Conservation (phyloP, 1,140 invertebrate genomes). For the Sycobia sp. region DNA sequence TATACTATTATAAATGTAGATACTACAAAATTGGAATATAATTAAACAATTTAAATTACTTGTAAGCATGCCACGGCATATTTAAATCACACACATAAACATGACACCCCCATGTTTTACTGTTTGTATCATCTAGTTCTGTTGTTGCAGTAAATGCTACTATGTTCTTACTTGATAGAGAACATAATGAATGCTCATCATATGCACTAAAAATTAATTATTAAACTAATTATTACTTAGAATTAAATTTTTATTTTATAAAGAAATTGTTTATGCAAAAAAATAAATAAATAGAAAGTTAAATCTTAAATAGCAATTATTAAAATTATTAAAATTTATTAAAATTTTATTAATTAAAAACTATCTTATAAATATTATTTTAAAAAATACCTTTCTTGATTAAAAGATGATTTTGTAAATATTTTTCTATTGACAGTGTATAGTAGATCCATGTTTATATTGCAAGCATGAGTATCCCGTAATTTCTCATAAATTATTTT, state of each 20-base stretch:
- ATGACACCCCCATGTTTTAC: constrained; percentile 74
- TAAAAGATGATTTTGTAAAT: constrained; percentile 58
- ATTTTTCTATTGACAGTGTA: constrained; percentile 65
- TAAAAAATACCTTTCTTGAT: constrained; percentile 60
- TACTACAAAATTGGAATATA: not conserved
- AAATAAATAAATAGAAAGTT: too few relatives aligned
- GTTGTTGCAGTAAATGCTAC: constrained; percentile 79
- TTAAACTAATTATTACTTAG: not conserved
- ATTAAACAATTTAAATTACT: constrained; percentile 62
- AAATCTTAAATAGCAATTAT: too few relatives aligned
- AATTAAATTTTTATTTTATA: too few relatives aligned
- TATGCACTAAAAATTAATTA: constrained; percentile 53
- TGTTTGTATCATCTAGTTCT: constrained; percentile 69
- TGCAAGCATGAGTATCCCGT: too few relatives aligned
- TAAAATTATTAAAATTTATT: too few relatives aligned
- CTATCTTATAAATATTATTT: not conserved
- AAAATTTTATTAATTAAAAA: too few relatives aligned
- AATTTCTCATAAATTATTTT: too few relatives aligned
- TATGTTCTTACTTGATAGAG: constrained; percentile 79
- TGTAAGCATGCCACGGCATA: constrained; percentile 80
- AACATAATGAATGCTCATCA: constrained; percentile 65
- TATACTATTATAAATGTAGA: not conserved
- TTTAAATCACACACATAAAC: constrained; percentile 88
- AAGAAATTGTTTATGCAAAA: too few relatives aligned
- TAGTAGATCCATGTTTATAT: constrained; percentile 65